phyloP scores from a whole-genome alignment of 2,113 vertebrate species.

The Rhynchomys soricoides region DNA sequence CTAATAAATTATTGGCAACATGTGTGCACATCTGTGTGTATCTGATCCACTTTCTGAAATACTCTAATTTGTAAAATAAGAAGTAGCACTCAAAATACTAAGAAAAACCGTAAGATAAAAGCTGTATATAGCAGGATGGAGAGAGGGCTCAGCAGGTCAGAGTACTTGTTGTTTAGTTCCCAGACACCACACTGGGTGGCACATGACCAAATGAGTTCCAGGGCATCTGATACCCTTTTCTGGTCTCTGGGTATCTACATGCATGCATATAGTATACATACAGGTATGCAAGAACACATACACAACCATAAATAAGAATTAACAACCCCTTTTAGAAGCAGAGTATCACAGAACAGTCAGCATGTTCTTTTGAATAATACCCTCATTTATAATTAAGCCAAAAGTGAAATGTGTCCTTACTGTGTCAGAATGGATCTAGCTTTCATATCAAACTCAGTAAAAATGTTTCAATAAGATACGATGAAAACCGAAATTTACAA shows the following conservation, averaged over 20 bases:
- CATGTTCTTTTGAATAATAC: slow-evolving; percentile 2
- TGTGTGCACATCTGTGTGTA: not conserved
- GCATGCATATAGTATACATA: not conserved
- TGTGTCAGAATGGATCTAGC: slow-evolving; percentile 39
- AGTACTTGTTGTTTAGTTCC: not conserved
- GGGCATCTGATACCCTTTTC: not conserved
- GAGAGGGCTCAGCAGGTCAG: not conserved
- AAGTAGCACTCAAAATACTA: slow-evolving; percentile 1
- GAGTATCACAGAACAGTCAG: not conserved
- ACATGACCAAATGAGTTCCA: not conserved
- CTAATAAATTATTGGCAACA: not conserved
- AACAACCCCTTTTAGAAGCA: not conserved
- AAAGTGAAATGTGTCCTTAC: slow-evolving; percentile 20
- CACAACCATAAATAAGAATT: not conserved
- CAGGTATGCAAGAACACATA: not conserved
- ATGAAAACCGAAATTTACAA: slow-evolving; percentile 60
- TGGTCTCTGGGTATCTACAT: not conserved
- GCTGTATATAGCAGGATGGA: not conserved
- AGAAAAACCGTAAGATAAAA: not conserved
- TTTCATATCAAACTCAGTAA: slow-evolving; percentile 55
- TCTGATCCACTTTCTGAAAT: not conserved
- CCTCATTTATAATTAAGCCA: not conserved
- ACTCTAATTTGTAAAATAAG: not conserved
- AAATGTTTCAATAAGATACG: slow-evolving; percentile 40
- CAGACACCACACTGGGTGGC: not conserved